Base-by-base conservation (phyloP, 2,888 invertebrate species). In the Rhaphigaster nebulosa region DNA sequence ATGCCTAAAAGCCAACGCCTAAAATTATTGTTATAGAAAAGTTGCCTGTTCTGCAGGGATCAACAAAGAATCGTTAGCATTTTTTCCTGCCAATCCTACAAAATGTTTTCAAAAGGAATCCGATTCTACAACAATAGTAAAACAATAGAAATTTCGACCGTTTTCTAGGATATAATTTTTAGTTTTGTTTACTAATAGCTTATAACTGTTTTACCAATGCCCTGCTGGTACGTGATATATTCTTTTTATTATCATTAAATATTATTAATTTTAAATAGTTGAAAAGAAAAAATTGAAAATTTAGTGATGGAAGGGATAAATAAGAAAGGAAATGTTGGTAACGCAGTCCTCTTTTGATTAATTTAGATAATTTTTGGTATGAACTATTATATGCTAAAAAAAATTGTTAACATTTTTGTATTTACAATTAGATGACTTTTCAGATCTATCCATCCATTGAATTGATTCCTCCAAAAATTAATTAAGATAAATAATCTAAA, bases 31-130 rank as follows among this genome's bases (percentile, higher is more conserved):
- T 20, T 29, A 60, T 60, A 60, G 29, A 65, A 65, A 65, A 65
- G 29, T 65, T 65, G 65, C 65, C n/a, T 29, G 65, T 13, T 29
- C 29, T 65, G 65, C 65, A 65, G 3, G n/a, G 29, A 29, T 65
- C 15, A 65, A 65, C 70, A 6, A 76, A 20, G 18, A 76, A n/a
- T 20, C 34, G 34, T 76, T 38, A 38, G 70, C 70, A 76, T 20
- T 76, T 38, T 76, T 76, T 76, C 70, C 26, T 76, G 70, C 70
- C 18, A 76, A 76, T 34, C 38, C 70, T 76, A 76, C 70, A 76
- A 38, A 76, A 76, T 5, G 70, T 76, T 76, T 76, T 76, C 20
- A 76, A 76, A 65, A 6, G 38, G 70, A 76, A 76, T 38, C 34
- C 38, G 70, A 76, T 76, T 76, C 70, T 76, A 8, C 34, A 76